Evolutionary conservation across 2,797 vertebrate species (phyloP), one percentile per base, ranked within the genome.

Genomic region (Sparidentex hasta): DNA sequence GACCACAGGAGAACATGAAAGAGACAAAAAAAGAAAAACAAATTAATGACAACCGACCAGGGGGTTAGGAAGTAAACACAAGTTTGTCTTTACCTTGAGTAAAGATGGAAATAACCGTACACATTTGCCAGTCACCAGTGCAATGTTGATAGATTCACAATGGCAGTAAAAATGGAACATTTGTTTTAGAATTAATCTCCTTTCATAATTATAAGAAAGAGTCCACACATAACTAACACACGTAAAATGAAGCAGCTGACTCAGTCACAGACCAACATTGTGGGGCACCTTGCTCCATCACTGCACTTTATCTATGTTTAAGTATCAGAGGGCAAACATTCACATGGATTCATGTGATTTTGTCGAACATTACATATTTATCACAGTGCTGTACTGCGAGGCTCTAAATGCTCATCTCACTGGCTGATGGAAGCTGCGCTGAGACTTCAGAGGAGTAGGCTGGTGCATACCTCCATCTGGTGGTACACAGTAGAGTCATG

Each of bases 401-500:
- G 5, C 17, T 18, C 6, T 5, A 29, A 3, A 44, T 14, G 8
- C 7, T 25, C 13, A 20, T 8, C 4, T 3, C 23, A 17, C 12
- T 29, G 2, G 18, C 27, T 58, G 20, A 8, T n/a, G 13, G 16
- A 52, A 17, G 13, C 27, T 4, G 46, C 6, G 23, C 0, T 16
- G 23, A 65, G 33, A 44, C 27, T 3, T 17, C 12, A 66, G 0
- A 56, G 11, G 41, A 3, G 20, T 66, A 20, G 17, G 44, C n/a
- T 77, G 68, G 67, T 58, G 16, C 25, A 79, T 76, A 66, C 72
- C 78, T 88, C 86, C 90, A 88, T 47, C 90, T 90, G 20, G 69
- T 92, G 92, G 80, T 6, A 38, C 64, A 63, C 17, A 51, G 29
- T 13, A 8, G 5, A 13, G 7, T 20, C 21, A 50, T 18, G 11